A percentile compares a stretch with the other conserved stretches of the same genome.
Evolutionary conservation across 30 jellyfish, hydroid and myxozoan species (phyloP).

Genomic region (Turritopsis rubra): DNA sequence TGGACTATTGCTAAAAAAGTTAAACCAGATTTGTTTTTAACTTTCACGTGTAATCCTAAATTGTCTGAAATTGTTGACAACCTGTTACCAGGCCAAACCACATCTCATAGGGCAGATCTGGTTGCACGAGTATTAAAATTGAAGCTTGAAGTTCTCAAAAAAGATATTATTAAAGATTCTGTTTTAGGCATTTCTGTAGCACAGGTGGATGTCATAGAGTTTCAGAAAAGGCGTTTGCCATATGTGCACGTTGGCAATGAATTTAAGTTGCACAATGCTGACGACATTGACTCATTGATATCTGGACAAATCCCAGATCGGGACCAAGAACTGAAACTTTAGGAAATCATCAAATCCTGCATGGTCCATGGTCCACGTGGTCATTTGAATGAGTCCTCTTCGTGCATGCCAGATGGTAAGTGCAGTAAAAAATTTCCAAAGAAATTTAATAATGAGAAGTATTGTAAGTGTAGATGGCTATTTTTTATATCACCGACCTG

Average conservation of each 20-base stretch:
- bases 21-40: too few species aligned
- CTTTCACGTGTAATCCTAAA: too few species aligned
- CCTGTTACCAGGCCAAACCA: slow-evolving; percentile 1
- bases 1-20: too few species aligned
- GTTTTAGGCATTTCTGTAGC: slow-evolving; percentile 41
- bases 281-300: slow-evolving; percentile 45
- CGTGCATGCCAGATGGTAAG: slow-evolving; percentile 57
- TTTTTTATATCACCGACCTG: slow-evolving; percentile 58
- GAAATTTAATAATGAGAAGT: slow-evolving; percentile 9
- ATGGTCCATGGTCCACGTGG: slow-evolving; percentile 86
- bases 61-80: neutral
- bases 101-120: slow-evolving; percentile 13
- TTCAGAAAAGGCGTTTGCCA: slow-evolving; percentile 67
- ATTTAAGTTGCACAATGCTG: slow-evolving; percentile 52
- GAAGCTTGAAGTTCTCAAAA: neutral
- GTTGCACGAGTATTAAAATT: slow-evolving; percentile 23
- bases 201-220: slow-evolving; percentile 35
- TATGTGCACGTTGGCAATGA: slow-evolving; percentile 59
- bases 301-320: slow-evolving; percentile 72
- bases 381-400: slow-evolving; percentile 31
- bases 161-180: neutral
- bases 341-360: slow-evolving; percentile 37
- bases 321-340: slow-evolving; percentile 29
- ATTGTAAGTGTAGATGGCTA: slow-evolving; percentile 40
- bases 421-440: slow-evolving; percentile 42